phyloP scores from a whole-genome alignment of 2,797 vertebrate genomes.

The Pseudomugil gertrudae region DNA sequence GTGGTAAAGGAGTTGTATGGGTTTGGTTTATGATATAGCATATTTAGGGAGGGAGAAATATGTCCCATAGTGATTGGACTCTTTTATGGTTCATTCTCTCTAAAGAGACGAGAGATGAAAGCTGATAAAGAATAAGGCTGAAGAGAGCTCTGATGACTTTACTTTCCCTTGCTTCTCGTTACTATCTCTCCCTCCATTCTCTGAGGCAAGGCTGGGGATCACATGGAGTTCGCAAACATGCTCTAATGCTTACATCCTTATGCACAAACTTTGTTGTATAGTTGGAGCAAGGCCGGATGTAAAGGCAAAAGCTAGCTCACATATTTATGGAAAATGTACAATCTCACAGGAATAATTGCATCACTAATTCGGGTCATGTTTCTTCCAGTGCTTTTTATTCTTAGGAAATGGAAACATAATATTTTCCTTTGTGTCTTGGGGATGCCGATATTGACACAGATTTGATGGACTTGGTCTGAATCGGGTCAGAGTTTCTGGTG shows the following conservation, averaged over 20 bases:
- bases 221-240: constrained; percentile 62
- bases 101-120: constrained; percentile 69
- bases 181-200: constrained; percentile 37
- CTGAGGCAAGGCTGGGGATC: constrained; percentile 53
- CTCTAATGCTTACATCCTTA: constrained; percentile 22
- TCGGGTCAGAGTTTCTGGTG: constrained; percentile 21
- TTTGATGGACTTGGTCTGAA: constrained; percentile 44
- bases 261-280: constrained; percentile 13
- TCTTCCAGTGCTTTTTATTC: constrained; percentile 50
- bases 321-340: constrained; percentile 30
- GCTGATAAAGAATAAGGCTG: constrained; percentile 65
- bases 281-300: constrained; percentile 10
- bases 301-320: constrained; percentile 24
- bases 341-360: constrained; percentile 35
- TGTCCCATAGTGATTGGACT: constrained; percentile 61
- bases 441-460: constrained; percentile 51
- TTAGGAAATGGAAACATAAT: constrained; percentile 35
- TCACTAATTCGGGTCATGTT: constrained; percentile 41
- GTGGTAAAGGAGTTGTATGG: constrained; percentile 31
- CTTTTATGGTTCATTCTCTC: constrained; percentile 69
- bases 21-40: constrained; percentile 35
- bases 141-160: constrained; percentile 52
- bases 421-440: constrained; percentile 49
- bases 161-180: constrained; percentile 44
- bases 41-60: constrained; percentile 62